A percentile compares a stretch with the other conserved stretches of the same genome.
Evolutionary conservation across 2,888 invertebrate species (phyloP).

Genomic region (Plutella xylostella): DNA sequence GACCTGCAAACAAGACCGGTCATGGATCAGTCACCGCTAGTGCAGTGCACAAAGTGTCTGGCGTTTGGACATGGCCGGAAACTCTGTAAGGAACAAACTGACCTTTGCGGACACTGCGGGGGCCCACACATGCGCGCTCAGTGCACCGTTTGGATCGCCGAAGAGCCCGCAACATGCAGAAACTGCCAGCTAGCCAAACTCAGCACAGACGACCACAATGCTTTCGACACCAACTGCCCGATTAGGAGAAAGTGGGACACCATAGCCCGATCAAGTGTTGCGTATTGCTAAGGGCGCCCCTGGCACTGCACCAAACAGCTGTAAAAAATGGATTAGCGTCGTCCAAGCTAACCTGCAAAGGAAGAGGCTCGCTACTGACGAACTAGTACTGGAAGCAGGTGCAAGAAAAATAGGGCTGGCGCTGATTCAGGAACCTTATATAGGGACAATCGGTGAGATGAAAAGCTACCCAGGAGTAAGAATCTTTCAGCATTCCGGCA

Average conservation of each 20-base stretch:
- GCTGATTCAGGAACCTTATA: constrained; percentile 14
- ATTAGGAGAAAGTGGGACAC: background rate
- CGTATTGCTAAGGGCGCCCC: background rate
- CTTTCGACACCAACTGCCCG: background rate
- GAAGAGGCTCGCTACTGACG: constrained; percentile 11
- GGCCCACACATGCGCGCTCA: background rate
- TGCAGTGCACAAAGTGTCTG: constrained; percentile 4
- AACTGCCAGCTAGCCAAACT: background rate
- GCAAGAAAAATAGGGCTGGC: constrained; percentile 4
- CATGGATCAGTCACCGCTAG: background rate
- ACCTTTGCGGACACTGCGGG: constrained; percentile 4
- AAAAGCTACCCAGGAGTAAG: background rate
- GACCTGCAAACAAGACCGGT: background rate
- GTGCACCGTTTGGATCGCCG: background rate
- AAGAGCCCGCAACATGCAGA: background rate
- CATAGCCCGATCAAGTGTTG: background rate
- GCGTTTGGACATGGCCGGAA: constrained; percentile 4
- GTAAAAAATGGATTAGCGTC: background rate
- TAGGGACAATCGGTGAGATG: constrained; percentile 5
- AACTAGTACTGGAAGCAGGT: constrained; percentile 11
- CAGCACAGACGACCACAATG: background rate
- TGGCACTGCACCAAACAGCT: too few relatives aligned
- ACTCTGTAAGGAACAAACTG: background rate
- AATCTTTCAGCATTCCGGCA: constrained; percentile 8
- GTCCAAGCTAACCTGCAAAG: constrained; percentile 14